Evolutionary conservation across 2,888 invertebrate species (phyloP).

Genomic region (Crioceris asparagi): DNA sequence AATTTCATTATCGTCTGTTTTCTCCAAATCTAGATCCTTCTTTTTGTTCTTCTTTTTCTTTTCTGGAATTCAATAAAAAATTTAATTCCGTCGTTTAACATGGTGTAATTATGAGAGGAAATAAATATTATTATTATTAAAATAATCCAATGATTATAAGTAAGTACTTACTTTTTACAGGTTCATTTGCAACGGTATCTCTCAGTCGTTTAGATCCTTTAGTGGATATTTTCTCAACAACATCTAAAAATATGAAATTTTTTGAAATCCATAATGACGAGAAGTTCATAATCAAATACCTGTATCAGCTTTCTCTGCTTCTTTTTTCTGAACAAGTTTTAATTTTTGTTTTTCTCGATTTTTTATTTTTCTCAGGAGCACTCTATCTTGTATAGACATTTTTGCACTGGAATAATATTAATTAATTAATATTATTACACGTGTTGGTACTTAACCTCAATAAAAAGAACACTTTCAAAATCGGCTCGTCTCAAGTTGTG

Average conservation of each 20-base stretch:
- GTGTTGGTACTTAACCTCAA: too few species aligned
- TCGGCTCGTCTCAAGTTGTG: too few species aligned
- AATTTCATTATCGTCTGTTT: conserved; percentile 17
- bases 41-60: conserved; percentile 26
- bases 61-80: conserved; percentile 18
- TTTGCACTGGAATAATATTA: conserved; percentile 9
- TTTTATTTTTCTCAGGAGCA: conserved; percentile 66
- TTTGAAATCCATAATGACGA: neutral
- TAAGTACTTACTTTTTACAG: conserved; percentile 19
- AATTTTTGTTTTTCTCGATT: conserved; percentile 64
- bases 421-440: too few species aligned
- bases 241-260: neutral
- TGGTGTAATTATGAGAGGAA: conserved; percentile 3
- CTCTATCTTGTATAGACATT: conserved; percentile 59
- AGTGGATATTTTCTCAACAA: neutral
- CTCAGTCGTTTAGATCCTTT: conserved; percentile 17
- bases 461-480: too few species aligned
- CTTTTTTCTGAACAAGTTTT: conserved; percentile 48
- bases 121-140: neutral
- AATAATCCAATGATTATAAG: too few species aligned
- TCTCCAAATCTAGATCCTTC: conserved; percentile 2
- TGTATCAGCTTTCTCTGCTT: conserved; percentile 33
- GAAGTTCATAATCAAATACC: conserved; percentile 14
- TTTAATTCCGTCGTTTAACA: neutral
- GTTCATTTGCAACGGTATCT: conserved; percentile 26